These are phyloP conservation scores for Drosophila navojoa DNA, from an alignment of 1,140 invertebrate genomes.

Conservation along the genomic window DNA sequence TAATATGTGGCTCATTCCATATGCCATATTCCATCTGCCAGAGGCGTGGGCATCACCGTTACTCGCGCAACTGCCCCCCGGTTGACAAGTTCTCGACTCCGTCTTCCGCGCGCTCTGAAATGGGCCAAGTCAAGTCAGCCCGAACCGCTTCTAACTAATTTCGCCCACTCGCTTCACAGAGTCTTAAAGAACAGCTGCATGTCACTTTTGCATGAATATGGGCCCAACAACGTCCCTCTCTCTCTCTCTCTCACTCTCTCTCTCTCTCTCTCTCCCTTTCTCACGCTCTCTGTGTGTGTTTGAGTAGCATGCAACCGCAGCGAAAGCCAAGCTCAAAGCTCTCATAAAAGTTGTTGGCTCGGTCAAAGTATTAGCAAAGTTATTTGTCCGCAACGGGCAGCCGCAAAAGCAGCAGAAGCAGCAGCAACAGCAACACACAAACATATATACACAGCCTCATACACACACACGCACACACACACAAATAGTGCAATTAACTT, in stretches of 20 bases:
- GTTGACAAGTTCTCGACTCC: too few relatives aligned
- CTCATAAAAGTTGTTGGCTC: conserved; percentile 61
- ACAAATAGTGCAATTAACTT: conserved; percentile 69
- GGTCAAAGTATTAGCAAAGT: conserved; percentile 78
- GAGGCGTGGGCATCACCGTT: too few relatives aligned
- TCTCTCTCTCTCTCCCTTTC: conserved; percentile 13
- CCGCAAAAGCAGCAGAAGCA: conserved; percentile 56
- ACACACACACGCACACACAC: conserved; percentile 6
- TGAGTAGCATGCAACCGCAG: conserved; percentile 21
- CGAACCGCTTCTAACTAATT: not conserved
- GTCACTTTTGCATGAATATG: not conserved
- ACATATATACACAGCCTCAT: not conserved
- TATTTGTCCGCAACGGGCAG: conserved; percentile 67
- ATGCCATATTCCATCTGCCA: too few relatives aligned
- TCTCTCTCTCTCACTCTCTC: not conserved
- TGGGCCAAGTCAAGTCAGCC: too few relatives aligned
- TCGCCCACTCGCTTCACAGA: not conserved
- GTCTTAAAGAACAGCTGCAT: conserved; percentile 1
- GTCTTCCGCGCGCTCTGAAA: too few relatives aligned
- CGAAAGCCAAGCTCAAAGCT: conserved; percentile 50
- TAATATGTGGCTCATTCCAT: too few relatives aligned
- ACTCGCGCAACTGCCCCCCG: too few relatives aligned
- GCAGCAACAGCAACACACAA: conserved; percentile 48
- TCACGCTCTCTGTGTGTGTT: conserved; percentile 10
- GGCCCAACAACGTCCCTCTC: not conserved